Conservation (phyloP, 2,888 invertebrate species). For the Coenonympha glycerion region DNA sequence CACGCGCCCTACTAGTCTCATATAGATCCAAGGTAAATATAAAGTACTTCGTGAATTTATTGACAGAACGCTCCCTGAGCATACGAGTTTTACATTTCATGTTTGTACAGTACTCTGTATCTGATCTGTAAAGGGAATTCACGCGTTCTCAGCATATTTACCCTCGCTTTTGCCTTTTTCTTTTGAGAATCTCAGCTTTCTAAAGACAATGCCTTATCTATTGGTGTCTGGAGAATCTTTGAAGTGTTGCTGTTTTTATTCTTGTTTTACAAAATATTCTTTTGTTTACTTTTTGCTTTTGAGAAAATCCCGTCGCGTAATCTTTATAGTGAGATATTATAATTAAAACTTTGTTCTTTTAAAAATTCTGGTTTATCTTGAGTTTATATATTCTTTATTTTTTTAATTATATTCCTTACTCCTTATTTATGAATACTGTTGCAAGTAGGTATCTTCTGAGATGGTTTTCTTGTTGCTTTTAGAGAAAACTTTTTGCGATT, state of each 20-base stretch:
- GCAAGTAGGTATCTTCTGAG: no score
- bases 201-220: conserved; percentile 13
- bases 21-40: conserved; percentile 4
- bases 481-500: no score
- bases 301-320: not conserved
- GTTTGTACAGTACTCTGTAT: conserved; percentile 11
- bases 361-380: not conserved
- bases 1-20: no score
- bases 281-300: conserved; percentile 9
- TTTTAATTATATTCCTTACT: no score
- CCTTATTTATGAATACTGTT: no score
- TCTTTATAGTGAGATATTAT: not conserved
- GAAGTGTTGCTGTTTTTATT: conserved; percentile 8
- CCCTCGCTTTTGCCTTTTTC: conserved; percentile 12
- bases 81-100: conserved; percentile 11
- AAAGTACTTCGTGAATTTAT: conserved; percentile 5
- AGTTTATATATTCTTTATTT: not conserved
- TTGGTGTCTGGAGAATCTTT: conserved; percentile 10
- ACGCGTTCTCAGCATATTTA: conserved; percentile 15
- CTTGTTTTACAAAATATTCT: conserved; percentile 11
- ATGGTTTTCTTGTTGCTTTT: no score
- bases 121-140: conserved; percentile 15
- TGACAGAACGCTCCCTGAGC: conserved; percentile 8
- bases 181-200: conserved; percentile 10
- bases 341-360: no score